Percentiles rank a stretch among this genome's conserved stretches.
phyloP scores from a whole-genome alignment of 2,888 invertebrate species.

The Tryphoninae sp. region DNA sequence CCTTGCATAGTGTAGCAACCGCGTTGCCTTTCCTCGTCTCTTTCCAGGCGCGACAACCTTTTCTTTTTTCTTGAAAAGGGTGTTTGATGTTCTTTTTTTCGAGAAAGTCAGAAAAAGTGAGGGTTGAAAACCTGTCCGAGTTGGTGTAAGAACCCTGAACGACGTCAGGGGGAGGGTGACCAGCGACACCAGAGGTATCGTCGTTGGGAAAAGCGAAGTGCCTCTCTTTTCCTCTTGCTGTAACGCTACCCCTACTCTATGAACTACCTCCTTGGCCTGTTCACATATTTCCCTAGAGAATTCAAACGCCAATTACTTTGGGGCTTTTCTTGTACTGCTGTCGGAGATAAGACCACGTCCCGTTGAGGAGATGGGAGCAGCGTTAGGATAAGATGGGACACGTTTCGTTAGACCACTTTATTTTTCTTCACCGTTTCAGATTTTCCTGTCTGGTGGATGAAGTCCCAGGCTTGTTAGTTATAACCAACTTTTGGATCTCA shows the following conservation, averaged over 20 bases:
- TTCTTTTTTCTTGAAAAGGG: slow-evolving; percentile 58
- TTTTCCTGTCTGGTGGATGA: no score
- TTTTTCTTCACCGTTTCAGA: no score
- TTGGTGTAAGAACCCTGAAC: slow-evolving; percentile 47
- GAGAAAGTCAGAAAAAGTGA: background rate
- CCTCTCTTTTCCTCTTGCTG: slow-evolving; percentile 21
- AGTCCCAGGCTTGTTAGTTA: no score
- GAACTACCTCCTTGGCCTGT: slow-evolving; percentile 9
- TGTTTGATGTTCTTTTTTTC: slow-evolving; percentile 69
- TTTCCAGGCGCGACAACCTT: slow-evolving; percentile 60
- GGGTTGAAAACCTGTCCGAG: slow-evolving; percentile 58
- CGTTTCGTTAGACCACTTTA: background rate
- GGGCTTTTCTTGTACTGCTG: slow-evolving; percentile 3
- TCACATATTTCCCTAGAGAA: slow-evolving; percentile 52
- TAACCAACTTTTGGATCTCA: no score
- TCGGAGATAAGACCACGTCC: background rate
- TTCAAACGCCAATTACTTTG: slow-evolving; percentile 35
- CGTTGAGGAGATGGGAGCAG: background rate
- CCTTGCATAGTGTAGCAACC: slow-evolving; percentile 31
- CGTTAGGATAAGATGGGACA: background rate
- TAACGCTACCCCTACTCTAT: background rate
- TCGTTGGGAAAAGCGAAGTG: slow-evolving; percentile 36
- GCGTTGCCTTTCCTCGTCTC: slow-evolving; percentile 40
- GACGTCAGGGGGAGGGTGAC: slow-evolving; percentile 17
- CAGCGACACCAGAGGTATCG: slow-evolving; percentile 6